Evolutionary conservation across 2,113 vertebrate species (phyloP).

Genomic region (Empidonax alnorum): DNA sequence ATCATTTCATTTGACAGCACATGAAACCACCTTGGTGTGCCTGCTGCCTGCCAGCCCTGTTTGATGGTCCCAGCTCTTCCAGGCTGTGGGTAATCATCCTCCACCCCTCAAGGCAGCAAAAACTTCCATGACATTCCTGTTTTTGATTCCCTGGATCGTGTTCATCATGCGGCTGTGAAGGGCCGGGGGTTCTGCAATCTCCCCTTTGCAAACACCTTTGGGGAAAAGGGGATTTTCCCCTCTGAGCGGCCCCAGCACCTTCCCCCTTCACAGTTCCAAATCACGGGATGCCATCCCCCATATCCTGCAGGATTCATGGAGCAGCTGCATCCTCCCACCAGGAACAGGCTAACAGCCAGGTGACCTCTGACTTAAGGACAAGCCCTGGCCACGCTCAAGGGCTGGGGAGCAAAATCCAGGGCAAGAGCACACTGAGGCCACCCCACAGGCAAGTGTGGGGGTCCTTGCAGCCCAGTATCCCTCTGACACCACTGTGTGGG

Average conservation of each 20-base stretch:
- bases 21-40: not conserved
- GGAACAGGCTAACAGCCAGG: not conserved
- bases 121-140: not conserved
- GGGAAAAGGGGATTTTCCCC: not conserved
- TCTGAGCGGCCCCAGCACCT: not conserved
- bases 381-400: not conserved
- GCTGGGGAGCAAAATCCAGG: not conserved
- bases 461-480: not conserved
- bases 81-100: not conserved
- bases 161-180: fast-evolving
- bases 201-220: not conserved
- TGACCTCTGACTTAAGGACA: not conserved
- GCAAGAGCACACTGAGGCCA: not conserved
- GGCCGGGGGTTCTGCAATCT: not conserved
- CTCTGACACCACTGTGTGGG: not conserved
- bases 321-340: not conserved
- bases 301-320: not conserved
- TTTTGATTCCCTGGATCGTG: not conserved
- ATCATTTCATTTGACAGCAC: not conserved
- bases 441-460: fast-evolving
- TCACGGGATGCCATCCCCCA: not conserved
- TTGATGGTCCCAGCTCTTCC: not conserved
- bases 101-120: not conserved
- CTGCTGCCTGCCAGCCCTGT: not conserved
- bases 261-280: not conserved